phyloP scores from a whole-genome alignment of 2,797 vertebrate genomes.

The Eutrigla gurnardus region DNA sequence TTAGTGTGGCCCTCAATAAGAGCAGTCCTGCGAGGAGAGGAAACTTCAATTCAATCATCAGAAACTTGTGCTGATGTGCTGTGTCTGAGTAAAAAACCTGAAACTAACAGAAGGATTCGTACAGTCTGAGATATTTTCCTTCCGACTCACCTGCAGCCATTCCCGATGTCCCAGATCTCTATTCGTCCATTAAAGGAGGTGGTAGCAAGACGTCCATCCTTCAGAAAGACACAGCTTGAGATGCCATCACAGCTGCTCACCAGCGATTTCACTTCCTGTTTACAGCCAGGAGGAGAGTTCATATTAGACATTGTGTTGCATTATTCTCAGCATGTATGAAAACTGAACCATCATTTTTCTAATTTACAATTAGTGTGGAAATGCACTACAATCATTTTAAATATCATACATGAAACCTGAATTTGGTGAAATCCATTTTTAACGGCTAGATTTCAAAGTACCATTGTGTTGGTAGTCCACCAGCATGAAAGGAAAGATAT shows the following conservation, averaged over 20 bases:
- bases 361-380: background rate
- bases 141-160: conserved; percentile 84
- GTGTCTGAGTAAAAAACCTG: background rate
- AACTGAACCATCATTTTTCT: background rate
- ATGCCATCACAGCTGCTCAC: conserved; percentile 88
- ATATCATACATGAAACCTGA: background rate
- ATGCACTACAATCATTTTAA: background rate
- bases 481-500: background rate
- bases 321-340: background rate
- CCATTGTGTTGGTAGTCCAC: background rate
- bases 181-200: conserved; percentile 87
- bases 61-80: too few species aligned
- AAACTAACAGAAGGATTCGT: background rate
- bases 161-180: conserved; percentile 88
- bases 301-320: background rate
- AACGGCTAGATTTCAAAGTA: background rate
- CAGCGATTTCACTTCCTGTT: conserved; percentile 88
- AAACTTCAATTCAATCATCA: background rate
- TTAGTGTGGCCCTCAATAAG: conserved; percentile 84
- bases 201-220: conserved; percentile 78
- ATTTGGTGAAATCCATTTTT: too few species aligned
- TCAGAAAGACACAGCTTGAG: conserved; percentile 85
- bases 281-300: background rate
- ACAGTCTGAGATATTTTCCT: background rate
- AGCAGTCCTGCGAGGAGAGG: conserved; percentile 75